Evolutionary conservation across 2,888 invertebrate genomes (phyloP), one percentile per base, ranked within the genome.

Genomic region (Polyommatus iphigenia): DNA sequence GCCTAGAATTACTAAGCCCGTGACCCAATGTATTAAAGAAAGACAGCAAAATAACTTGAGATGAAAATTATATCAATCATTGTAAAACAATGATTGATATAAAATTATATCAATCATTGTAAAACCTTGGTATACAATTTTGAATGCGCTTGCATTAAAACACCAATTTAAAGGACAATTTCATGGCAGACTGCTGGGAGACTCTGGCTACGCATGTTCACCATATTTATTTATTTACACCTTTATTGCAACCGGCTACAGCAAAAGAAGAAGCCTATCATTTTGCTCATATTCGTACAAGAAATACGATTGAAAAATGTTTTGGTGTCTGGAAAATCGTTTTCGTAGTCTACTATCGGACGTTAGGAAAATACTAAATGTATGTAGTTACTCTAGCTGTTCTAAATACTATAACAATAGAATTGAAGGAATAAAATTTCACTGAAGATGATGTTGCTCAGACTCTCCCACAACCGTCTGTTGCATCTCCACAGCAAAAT

Each of bases 131-230:
- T 36, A 36, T 7, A 32, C 8, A 32, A 32, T 32, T 32, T 32
- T 32, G 32, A 32, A 32, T 32, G 41, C 7, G 79, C 50, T n/a
- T n/a, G n/a, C 3, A 73, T 76, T 82, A 54, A 81, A 81, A 62
- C 78, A 81, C 18, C 18, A 79, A 15, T 82, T 81, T 81, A 80
- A 79, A 32, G 79, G 76, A 18, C 71, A n/a, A 62, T 78, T 78
- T 41, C 50, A 41, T 7, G 78, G 78, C 2, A 71, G 46, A 77
- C 5, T 77, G 2, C 24, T 77, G 18, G 57, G 71, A 24, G 57
- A 77, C 20, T 46, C 50, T 71, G 71, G 54, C 18, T 77, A 71
- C 24, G 62, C 67, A n/a, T 67, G 67, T 18, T 36, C n/a, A 18
- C 41, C 62, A 8, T 76, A 76, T 62, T 36, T 76, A 76, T 62